Evolutionary conservation across 2,888 invertebrate species (phyloP), one percentile per base, ranked within the genome.

Genomic region (Anthophora plumipes): DNA sequence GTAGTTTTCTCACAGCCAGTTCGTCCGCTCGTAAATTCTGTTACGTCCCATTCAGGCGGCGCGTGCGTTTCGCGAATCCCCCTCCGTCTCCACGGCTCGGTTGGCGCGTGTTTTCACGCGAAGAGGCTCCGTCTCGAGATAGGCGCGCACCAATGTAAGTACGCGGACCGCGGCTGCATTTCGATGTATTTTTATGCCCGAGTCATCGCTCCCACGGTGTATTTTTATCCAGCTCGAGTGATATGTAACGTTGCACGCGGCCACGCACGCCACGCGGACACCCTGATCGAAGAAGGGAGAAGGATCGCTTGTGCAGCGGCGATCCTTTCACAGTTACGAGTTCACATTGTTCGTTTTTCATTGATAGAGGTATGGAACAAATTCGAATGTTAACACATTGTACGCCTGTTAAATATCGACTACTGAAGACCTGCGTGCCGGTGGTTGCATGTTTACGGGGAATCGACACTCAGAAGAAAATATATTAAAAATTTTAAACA

Each of bases 161-260:
- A 79, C 77, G 68, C 83, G 81, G 74, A 59, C 76, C 85, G 85
- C 87, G 80, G 88, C 90, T 92, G 92, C 92, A 92, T 91, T 92
- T 92, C 90, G 87, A 89, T 89, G 90, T 93, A 93, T 93, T 93
- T 93, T 93, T 93, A 92, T 91, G 88, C 91, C 81, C 90, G 91
- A 93, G 93, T 93, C 92, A 93, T 93, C 92, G 93, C 93, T 93
- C 93, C 90, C 92, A 92, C 92, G 92, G 89, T 90, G 90, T 93
- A 93, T 93, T 93, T 93, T 93, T 92, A 90, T 90, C 90, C 85
- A 54, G 37, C 72, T 72, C 84, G 87, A 87, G 87, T 89, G 91
- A 91, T 90, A 90, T 88, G 89, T 88, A 89, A 90, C 88, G 88
- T 82, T 83, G 79, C 78, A 70, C 76, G 75, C 63, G 66, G 54